Conservation (phyloP, 2,797 vertebrate genomes). For the Pipistrellus kuhlii region DNA sequence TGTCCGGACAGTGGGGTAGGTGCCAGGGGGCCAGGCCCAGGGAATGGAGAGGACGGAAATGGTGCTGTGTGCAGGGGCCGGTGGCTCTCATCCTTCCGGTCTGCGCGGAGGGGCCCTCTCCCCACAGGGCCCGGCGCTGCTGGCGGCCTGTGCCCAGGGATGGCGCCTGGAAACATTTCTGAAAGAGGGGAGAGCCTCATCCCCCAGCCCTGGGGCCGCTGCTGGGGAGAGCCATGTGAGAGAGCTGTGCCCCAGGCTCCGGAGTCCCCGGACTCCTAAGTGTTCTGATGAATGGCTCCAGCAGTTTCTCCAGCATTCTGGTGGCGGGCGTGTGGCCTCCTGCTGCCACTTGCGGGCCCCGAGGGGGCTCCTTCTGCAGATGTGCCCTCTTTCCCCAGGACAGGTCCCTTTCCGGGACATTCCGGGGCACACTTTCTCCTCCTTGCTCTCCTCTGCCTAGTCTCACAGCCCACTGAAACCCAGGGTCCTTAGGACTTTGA, state of each 20-base stretch:
- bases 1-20: too few relatives aligned
- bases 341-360: not conserved
- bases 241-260: not conserved
- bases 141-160: not conserved
- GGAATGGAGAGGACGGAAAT: not conserved
- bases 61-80: not conserved
- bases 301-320: not conserved
- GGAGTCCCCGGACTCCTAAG: not conserved
- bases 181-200: accelerated
- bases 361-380: not conserved
- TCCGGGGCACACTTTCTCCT: not conserved
- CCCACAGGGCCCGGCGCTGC: not conserved
- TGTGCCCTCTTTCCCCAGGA: not conserved
- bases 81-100: too few relatives aligned
- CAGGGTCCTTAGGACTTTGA: not conserved
- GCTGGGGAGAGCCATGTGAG: not conserved
- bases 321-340: not conserved
- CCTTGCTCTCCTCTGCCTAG: not conserved
- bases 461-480: not conserved
- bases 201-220: not conserved
- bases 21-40: not conserved
- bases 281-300: not conserved
- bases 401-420: not conserved
- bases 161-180: not conserved
- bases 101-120: not conserved